Conservation (phyloP, 2,797 vertebrate species). For the Sebastes goodei region DNA sequence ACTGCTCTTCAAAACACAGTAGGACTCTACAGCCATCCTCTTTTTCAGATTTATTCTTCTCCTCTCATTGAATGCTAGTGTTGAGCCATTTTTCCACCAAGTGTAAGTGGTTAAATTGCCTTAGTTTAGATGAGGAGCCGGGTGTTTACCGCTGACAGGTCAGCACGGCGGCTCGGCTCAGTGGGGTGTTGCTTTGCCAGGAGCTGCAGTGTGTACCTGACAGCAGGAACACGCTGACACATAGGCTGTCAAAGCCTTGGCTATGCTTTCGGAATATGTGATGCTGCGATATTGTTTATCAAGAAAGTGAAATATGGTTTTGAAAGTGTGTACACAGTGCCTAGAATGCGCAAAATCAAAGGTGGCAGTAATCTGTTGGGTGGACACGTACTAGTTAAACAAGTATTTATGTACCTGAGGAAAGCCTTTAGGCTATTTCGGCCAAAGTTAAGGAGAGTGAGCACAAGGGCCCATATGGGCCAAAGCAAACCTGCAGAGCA, state of each 20-base stretch:
- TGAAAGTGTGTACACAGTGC: background rate
- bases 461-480: background rate
- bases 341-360: background rate
- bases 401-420: background rate
- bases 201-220: conserved; percentile 26
- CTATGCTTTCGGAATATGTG: background rate
- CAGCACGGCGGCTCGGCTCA: conserved; percentile 9
- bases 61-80: background rate
- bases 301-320: background rate
- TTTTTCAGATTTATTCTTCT: background rate
- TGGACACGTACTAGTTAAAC: background rate
- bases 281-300: conserved; percentile 6
- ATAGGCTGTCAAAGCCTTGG: background rate
- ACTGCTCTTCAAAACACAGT: background rate
- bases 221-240: conserved; percentile 20
- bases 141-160: conserved; percentile 45
- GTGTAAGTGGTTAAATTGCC: conserved; percentile 3
- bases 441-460: background rate
- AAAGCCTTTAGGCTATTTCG: conserved; percentile 4
- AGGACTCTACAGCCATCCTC: background rate
- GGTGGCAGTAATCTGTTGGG: background rate
- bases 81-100: background rate
- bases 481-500: background rate
- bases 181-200: conserved; percentile 19
- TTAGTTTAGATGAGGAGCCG: background rate